Evolutionary conservation across 1,140 invertebrate species (phyloP).

Genomic region (Aricia agestis): DNA sequence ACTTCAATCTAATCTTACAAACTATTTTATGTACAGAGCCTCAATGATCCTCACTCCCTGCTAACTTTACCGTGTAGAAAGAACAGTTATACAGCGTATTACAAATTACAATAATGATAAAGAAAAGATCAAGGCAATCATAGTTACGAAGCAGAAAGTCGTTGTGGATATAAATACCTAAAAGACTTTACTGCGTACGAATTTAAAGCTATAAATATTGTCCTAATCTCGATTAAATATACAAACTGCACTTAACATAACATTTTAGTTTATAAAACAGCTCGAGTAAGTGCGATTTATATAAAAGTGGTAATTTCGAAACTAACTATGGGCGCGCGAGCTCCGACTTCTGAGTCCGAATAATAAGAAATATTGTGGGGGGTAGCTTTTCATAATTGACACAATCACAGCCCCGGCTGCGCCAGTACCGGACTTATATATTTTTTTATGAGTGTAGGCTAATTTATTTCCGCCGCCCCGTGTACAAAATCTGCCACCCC

Average conservation of each 20-base stretch:
- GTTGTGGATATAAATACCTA: background rate
- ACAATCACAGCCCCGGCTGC: too few relatives aligned
- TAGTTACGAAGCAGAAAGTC: conserved; percentile 8
- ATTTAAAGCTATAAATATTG: conserved; percentile 2
- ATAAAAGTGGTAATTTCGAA: background rate
- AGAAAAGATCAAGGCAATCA: conserved; percentile 24
- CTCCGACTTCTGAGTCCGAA: too few relatives aligned
- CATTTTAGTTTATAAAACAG: background rate
- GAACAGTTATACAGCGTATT: conserved; percentile 4
- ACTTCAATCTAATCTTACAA: conserved; percentile 66
- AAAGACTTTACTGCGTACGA: background rate
- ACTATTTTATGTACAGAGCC: conserved; percentile 17
- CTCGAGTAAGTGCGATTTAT: background rate
- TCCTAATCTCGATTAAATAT: conserved; percentile 5
- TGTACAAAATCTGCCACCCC: too few relatives aligned
- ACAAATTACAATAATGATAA: conserved; percentile 17
- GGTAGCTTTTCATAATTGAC: too few relatives aligned
- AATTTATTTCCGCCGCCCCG: too few relatives aligned
- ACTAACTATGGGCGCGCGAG: conserved; percentile 5
- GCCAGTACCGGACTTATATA: too few relatives aligned
- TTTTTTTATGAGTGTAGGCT: too few relatives aligned
- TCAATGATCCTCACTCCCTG: conserved; percentile 22
- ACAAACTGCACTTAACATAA: background rate
- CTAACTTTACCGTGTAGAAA: conserved; percentile 6
- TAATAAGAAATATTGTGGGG: too few relatives aligned